A percentile compares a stretch with the other conserved stretches of the same genome.
These are phyloP conservation scores for Falco columbarius DNA, from an alignment of 2,797 vertebrate genomes.

Conservation along the genomic window DNA sequence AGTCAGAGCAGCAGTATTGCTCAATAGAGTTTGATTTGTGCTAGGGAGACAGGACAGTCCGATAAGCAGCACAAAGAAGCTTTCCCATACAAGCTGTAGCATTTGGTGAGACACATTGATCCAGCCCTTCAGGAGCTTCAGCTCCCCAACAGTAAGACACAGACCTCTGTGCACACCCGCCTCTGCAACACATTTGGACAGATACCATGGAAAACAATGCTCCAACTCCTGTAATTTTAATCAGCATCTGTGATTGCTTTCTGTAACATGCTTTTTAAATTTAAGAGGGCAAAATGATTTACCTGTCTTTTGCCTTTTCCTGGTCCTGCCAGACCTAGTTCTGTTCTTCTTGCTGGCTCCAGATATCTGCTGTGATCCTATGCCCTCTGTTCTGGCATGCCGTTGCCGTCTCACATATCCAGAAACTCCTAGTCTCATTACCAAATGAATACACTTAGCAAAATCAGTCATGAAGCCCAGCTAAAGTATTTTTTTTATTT, in stretches of 20 bases:
- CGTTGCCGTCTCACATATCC: not conserved
- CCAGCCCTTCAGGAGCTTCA: not conserved
- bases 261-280: not conserved
- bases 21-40: not conserved
- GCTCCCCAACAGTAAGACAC: not conserved
- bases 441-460: not conserved
- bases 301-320: not conserved
- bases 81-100: not conserved
- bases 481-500: not conserved
- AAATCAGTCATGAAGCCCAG: not conserved
- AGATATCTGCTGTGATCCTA: not conserved
- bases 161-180: not conserved
- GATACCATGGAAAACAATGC: not conserved
- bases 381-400: not conserved
- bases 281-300: not conserved
- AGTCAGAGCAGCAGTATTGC: not conserved
- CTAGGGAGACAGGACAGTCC: accelerated
- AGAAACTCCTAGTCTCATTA: conserved; percentile 1
- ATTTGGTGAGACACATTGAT: not conserved
- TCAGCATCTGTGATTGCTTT: not conserved
- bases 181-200: not conserved
- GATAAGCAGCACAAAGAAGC: not conserved
- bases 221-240: not conserved
- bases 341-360: not conserved
- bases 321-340: not conserved